Evolutionary conservation across 2,888 invertebrate genomes (phyloP), one percentile per base, ranked within the genome.

Genomic region (Polyommatus icarus): DNA sequence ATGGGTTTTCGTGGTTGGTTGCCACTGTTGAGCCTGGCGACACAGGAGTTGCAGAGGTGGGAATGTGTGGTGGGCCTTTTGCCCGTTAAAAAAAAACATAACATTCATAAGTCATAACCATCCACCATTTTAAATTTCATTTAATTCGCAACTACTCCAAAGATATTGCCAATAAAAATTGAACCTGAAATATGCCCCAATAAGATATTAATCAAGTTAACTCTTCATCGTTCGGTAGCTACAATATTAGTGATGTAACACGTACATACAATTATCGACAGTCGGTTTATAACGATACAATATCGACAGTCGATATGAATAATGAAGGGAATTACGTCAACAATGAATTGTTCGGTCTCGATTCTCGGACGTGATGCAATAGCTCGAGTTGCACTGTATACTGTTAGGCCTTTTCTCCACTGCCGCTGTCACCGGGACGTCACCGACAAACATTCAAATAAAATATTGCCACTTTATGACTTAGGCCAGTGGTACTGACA

Each of bases 281-380:
- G 61, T 79, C 77, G 78, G 8, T 79, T 54, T 3, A 54, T 54
- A 18, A 5, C 54, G 54, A 54, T 54, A 54, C 54, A 54, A 54
- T 54, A 54, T 54, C 54, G 54, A 54, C 5, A 54, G 12, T 54
- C 54, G 54, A 79, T 46, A 46, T 67, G 67, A 76, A 78, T 67
- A 81, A 80, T 76, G 73, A 73, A 73, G 76, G 75, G 54, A 78
- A 77, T 78, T 76, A 77, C 79, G 79, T 78, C 73, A 78, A 76
- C 50, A 36, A 46, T 46, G 57, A 71, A 77, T 81, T 82, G 78
- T 81, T 81, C 81, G 85, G 83, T 84, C 84, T 82, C 79, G 80
- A 81, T 83, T 86, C 84, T 84, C 79, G 76, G 85, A 85, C 85
- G 78, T 80, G 78, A 80, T 72, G 80, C 76, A 81, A 81, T 77